Conservation (phyloP, 2,797 vertebrate species). For the Chloroceryle amazona region DNA sequence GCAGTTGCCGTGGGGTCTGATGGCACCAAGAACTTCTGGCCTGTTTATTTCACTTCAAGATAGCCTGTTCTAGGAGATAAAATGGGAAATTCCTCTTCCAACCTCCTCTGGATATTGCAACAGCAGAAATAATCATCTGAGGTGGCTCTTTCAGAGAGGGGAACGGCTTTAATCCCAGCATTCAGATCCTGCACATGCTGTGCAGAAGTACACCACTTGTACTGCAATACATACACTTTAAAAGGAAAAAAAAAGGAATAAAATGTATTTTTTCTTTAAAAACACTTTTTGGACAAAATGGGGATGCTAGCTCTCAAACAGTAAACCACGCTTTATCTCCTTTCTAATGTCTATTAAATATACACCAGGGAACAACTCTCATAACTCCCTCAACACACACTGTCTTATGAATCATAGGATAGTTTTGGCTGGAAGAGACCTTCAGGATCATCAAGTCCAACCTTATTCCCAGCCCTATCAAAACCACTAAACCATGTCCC, state of each 20-base stretch:
- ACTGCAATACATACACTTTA: not conserved
- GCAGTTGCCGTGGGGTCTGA: not conserved
- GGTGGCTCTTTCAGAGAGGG: not conserved
- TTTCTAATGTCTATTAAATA: conserved; percentile 43
- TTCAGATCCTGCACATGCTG: not conserved
- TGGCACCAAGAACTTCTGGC: not conserved
- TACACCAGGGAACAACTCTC: conserved; percentile 17
- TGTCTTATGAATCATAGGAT: not conserved
- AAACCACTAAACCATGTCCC: too few species aligned
- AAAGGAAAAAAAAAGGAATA: not conserved
- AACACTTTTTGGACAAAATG: conserved; percentile 19
- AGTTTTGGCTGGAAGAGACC: too few species aligned
- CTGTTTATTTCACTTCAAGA: not conserved
- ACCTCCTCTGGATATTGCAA: not conserved
- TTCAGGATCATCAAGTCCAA: too few species aligned
- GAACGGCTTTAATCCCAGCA: not conserved
- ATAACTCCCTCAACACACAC: conserved; percentile 23
- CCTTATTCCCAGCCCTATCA: too few species aligned
- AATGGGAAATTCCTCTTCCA: not conserved
- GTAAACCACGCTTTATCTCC: not conserved
- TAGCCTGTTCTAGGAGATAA: not conserved
- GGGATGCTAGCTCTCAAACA: conserved; percentile 23
- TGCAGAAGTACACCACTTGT: not conserved
- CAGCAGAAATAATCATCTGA: not conserved
- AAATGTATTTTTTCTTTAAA: not conserved